Conservation (phyloP, 2,888 invertebrate species). For the Drosophila atripex region DNA sequence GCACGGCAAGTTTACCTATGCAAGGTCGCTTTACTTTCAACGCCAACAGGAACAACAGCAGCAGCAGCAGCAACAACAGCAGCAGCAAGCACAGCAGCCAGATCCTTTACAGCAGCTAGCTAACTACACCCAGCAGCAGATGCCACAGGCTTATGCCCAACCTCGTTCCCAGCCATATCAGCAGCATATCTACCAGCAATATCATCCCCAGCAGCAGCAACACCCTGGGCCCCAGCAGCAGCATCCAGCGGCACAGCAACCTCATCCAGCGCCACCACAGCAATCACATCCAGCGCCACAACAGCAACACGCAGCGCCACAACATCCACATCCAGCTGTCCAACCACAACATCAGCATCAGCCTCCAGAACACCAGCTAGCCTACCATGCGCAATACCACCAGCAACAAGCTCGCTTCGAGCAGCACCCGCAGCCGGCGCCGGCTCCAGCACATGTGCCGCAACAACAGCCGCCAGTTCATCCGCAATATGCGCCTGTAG, state of each 20-base stretch:
- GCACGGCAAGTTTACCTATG: constrained; percentile 90
- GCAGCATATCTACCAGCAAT: constrained; percentile 57
- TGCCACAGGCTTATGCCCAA: constrained; percentile 37
- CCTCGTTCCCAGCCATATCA: constrained; percentile 41
- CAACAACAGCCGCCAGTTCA: constrained; percentile 7
- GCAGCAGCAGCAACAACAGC: constrained; percentile 55
- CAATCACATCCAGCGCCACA: constrained; percentile 40
- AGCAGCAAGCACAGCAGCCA: constrained; percentile 50
- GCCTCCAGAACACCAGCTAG: constrained; percentile 21
- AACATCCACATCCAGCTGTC: constrained; percentile 47
- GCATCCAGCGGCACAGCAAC: constrained; percentile 39
- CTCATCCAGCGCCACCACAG: constrained; percentile 33
- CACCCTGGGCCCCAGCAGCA: constrained; percentile 30
- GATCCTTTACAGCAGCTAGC: constrained; percentile 68
- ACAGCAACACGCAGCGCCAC: constrained; percentile 38
- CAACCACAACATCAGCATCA: constrained; percentile 49
- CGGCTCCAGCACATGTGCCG: background rate
- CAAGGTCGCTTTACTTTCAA: constrained; percentile 83
- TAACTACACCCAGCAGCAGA: constrained; percentile 59
- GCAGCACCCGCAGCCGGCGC: background rate
- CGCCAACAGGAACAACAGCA: constrained; percentile 55
- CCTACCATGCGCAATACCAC: constrained; percentile 38
- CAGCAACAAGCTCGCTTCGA: constrained; percentile 20
- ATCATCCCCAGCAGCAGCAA: constrained; percentile 53
- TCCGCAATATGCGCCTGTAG: constrained; percentile 19